Evolutionary conservation across 2,888 invertebrate species (phyloP), one percentile per base, ranked within the genome.

Genomic region (Melanchra persicariae): DNA sequence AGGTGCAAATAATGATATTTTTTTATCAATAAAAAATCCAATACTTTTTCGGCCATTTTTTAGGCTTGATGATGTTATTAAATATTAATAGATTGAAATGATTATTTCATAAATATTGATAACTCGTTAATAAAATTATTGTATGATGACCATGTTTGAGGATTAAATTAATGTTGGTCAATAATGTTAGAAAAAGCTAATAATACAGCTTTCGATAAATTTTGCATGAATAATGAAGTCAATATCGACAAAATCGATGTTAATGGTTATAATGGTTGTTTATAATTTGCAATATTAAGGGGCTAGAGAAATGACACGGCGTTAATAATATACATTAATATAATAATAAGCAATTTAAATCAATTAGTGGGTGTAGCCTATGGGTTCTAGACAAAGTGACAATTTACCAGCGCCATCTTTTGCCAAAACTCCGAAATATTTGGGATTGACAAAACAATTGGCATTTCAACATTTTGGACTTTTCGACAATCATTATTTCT

Each of bases 1-100:
- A 94, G 94, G 94, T 95, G 95, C 93, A 93, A 95, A 93, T 91
- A 93, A 92, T 89, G 87, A 88, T 87, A 88, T 89, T 88, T 89
- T n/a, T 87, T 87, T 80, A 82, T 85, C 74, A 79, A 89, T 85
- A 90, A 87, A 87, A 87, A 87, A 87, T 88, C 91, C 89, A 91
- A 88, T 92, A 91, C 74, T 82, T 86, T 87, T 88, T 87, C 81
- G 82, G 79, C 72, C 49, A 76, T 81, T 87, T 88, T 83, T 81
- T 75, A 77, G 59, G 63, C 70, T 78, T 87, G 86, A 91, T 88
- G 88, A 91, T 89, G 89, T 89, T 88, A 91, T 93, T 91, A 90
- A 87, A 88, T 87, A 87, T 87, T 87, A 88, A 87, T 88, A 87
- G 81, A 83, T 79, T 79, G 64, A 54, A 76, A 82, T 82, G 70